These are phyloP conservation scores for Amitus sp. DNA, from an alignment of 2,888 invertebrate species.

Conservation along the genomic window DNA sequence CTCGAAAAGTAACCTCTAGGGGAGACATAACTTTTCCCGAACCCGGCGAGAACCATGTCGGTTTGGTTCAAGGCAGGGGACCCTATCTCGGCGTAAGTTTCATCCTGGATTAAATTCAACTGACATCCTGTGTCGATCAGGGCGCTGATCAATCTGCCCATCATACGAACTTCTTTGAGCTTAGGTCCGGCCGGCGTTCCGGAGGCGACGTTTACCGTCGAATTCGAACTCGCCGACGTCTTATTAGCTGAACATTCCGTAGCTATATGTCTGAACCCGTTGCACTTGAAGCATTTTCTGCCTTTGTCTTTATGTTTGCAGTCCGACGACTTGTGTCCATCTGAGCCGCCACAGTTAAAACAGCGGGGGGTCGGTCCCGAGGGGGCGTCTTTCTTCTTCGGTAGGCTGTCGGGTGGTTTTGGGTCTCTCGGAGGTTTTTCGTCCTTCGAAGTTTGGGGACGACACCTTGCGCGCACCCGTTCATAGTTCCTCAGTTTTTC, in stretches of 20 bases:
- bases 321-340: slow-evolving; percentile 13
- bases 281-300: slow-evolving; percentile 17
- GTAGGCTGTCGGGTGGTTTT: not conserved
- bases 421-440: not conserved
- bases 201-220: not conserved
- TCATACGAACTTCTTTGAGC: slow-evolving; percentile 6
- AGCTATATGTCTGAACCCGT: slow-evolving; percentile 22
- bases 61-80: slow-evolving; percentile 10
- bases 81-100: slow-evolving; percentile 14
- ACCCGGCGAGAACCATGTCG: slow-evolving; percentile 18
- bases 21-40: slow-evolving; percentile 15
- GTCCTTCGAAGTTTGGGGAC: not conserved
- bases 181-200: not conserved
- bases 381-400: not conserved
- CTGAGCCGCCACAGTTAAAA: slow-evolving; percentile 23
- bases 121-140: slow-evolving; percentile 25
- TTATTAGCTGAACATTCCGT: slow-evolving; percentile 15
- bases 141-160: slow-evolving; percentile 6
- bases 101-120: slow-evolving; percentile 18
- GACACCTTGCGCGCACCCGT: not conserved
- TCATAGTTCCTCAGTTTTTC: slow-evolving; percentile 15
- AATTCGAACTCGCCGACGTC: not conserved
- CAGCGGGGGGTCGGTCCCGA: not conserved
- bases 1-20: slow-evolving; percentile 16
- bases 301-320: slow-evolving; percentile 19